Percentiles rank a stretch among this genome's conserved stretches.
Evolutionary conservation across 2,113 vertebrate genomes (phyloP).

Genomic region (Orycteropus afer): DNA sequence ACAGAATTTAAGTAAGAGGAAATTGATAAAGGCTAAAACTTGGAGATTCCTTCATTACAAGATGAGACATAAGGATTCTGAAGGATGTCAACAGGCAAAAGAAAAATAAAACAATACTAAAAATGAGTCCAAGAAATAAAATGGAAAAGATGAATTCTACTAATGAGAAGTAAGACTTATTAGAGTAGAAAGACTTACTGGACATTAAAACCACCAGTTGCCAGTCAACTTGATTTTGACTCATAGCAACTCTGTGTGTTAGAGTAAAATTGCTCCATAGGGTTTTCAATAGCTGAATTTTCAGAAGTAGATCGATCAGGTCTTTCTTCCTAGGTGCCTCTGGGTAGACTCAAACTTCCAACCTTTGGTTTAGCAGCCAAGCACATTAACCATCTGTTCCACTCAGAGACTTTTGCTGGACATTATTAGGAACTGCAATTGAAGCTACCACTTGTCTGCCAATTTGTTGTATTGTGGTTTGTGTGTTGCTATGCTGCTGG

Average conservation of each 20-base stretch:
- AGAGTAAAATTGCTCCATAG: not conserved
- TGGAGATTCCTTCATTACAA: not conserved
- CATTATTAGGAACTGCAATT: not conserved
- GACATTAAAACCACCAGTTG: not conserved
- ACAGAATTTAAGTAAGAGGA: conserved; percentile 10
- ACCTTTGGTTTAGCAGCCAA: not conserved
- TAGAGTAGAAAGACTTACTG: not conserved
- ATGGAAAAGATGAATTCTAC: not conserved
- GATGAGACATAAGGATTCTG: not conserved
- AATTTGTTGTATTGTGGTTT: not conserved
- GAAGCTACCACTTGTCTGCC: not conserved
- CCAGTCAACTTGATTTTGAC: not conserved
- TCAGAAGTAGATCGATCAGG: not conserved
- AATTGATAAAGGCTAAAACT: not conserved
- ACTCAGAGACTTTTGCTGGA: not conserved
- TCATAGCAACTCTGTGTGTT: not conserved
- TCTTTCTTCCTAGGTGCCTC: not conserved
- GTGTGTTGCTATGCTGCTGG: not conserved
- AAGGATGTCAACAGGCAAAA: conserved; percentile 1
- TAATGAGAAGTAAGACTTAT: not conserved
- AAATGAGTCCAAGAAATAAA: conserved; percentile 5
- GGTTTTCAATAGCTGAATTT: not conserved
- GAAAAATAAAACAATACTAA: conserved; percentile 1
- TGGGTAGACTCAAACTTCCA: not conserved
- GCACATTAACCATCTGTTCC: not conserved